Evolutionary conservation across 2,113 vertebrate species (phyloP).

Genomic region (Eurypyga helias): DNA sequence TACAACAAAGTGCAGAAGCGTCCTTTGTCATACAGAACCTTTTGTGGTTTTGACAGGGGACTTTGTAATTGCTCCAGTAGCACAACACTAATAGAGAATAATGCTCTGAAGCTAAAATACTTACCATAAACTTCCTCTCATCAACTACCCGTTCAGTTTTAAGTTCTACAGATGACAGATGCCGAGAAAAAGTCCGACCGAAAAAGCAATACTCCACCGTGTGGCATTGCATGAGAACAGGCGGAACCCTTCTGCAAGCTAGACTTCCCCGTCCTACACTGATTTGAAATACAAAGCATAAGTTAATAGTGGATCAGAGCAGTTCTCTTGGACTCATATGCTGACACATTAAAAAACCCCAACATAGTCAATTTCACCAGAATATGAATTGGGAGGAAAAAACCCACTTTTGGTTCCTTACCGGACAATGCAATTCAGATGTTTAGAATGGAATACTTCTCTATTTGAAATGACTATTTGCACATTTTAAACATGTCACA

Average conservation of each 20-base stretch:
- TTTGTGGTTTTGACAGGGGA: neutral
- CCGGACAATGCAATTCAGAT: neutral
- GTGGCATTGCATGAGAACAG: slow-evolving; percentile 68
- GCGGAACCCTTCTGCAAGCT: neutral
- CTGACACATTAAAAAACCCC: neutral
- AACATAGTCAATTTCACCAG: neutral
- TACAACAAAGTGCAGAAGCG: neutral
- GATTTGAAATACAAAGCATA: neutral
- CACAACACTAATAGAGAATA: neutral
- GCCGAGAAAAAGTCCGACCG: neutral
- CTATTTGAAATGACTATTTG: neutral
- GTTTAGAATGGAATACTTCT: neutral
- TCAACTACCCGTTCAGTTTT: neutral
- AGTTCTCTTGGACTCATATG: neutral
- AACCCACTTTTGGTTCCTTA: fast-evolving
- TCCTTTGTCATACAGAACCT: neutral
- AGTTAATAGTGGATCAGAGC: neutral
- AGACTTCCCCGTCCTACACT: neutral
- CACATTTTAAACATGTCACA: neutral
- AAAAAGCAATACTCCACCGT: slow-evolving; percentile 79
- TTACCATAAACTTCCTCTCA: neutral
- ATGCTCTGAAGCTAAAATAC: neutral
- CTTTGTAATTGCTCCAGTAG: neutral
- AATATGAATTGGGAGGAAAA: neutral
- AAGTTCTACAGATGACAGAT: neutral